Base-by-base conservation (phyloP, 2,113 vertebrate species). In the Telmatochromis brachygnathus region DNA sequence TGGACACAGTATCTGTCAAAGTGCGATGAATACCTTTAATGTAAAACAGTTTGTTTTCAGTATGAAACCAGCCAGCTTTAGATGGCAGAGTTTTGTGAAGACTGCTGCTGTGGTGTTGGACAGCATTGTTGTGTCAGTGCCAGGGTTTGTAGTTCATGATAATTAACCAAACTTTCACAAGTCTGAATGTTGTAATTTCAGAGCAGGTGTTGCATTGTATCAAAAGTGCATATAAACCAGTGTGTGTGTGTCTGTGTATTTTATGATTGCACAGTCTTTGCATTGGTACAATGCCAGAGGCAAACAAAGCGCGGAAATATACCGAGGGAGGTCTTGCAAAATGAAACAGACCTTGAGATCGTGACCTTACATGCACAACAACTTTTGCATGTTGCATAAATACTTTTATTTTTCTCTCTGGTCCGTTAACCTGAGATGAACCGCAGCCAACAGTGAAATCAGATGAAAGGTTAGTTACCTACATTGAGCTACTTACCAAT, bases 401-500 rank as follows among this genome's bases (percentile, higher is more conserved):
- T 12, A 4, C 82, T 15, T 21, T 75, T 28, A 7, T 49, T 30
- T 30, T 30, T 30, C 15, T 19, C 6, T 77, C 15, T 30, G 42
- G 9, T 77, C 42, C 7, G 2, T 30, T 49, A 49, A 75, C 39
- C 23, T 4, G 2, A 47, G 42, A 49, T 4, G 13, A 17, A 49
- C n/a, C 2, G 0, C 9, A 49, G 42, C 42, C 9, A 28, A 19
- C 39, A 17, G 21, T 73, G 1, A 73, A 45, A 23, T 6, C 39
- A 75, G 68, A 6, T 23, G 21, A 45, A 28, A 75, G 68, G 21
- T 73, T 45, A 0, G 68, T 26, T 70, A 14, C 7, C 7, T 15
- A 23, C 35, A 70, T 3, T 0, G n/a, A 23, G 0, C 12, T 21
- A 21, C 35, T 68, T 68, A 42, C 37, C n/a, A 15, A 3, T 17